A percentile compares a stretch with the other conserved stretches of the same genome.
Evolutionary conservation across 2,888 invertebrate species (phyloP).

Genomic region (Helleia helle): DNA sequence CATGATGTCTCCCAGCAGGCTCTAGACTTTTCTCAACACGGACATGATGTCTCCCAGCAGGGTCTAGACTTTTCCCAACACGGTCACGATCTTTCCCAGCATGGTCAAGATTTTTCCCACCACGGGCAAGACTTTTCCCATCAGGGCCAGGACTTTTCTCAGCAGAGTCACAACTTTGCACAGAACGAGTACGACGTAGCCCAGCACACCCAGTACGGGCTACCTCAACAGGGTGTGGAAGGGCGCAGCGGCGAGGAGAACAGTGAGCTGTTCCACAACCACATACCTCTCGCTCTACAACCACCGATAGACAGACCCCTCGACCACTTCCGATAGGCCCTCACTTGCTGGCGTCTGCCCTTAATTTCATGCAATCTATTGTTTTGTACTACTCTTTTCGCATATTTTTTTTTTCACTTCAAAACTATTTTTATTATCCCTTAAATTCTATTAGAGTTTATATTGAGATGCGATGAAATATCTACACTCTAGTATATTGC

Average conservation of each 20-base stretch:
- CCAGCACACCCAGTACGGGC: constrained; percentile 35
- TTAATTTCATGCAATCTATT: too few relatives aligned
- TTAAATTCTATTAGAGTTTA: too few relatives aligned
- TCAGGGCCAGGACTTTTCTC: constrained; percentile 21
- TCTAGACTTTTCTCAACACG: constrained; percentile 24
- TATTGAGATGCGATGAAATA: too few relatives aligned
- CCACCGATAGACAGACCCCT: constrained; percentile 59
- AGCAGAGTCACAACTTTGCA: constrained; percentile 19
- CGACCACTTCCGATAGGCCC: constrained; percentile 58
- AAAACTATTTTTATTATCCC: too few relatives aligned
- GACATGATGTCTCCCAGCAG: constrained; percentile 26
- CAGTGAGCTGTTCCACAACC: constrained; percentile 50
- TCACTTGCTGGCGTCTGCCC: too few relatives aligned
- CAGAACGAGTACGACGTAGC: constrained; percentile 19
- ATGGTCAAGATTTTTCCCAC: constrained; percentile 18
- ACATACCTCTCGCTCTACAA: constrained; percentile 59
- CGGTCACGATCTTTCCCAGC: constrained; percentile 24
- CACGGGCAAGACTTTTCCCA: constrained; percentile 18
- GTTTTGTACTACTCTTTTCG: too few relatives aligned
- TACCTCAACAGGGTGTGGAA: constrained; percentile 46
- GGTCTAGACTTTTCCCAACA: constrained; percentile 24
- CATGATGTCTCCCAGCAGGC: constrained; percentile 23
- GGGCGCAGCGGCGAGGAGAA: constrained; percentile 45
- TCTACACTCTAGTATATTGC: too few relatives aligned
- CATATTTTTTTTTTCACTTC: too few relatives aligned